Evolutionary conservation across 2,797 vertebrate species (phyloP).

Genomic region (Tamandua tetradactyla): DNA sequence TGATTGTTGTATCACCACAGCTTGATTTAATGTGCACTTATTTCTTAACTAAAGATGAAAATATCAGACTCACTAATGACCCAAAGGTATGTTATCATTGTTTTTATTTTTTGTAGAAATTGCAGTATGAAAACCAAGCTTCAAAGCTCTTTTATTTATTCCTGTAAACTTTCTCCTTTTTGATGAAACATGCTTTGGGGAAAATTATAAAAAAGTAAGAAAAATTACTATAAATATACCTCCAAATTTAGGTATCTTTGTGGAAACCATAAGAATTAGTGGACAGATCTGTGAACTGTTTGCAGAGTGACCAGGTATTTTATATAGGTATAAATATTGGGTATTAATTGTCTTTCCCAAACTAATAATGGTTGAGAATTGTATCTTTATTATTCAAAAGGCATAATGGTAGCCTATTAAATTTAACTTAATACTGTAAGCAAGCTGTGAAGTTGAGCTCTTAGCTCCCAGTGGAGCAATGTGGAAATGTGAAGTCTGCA

Average conservation of each 20-base stretch:
- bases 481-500: no score
- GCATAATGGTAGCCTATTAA: background rate
- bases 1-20: background rate
- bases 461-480: no score
- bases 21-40: slow-evolving; percentile 19
- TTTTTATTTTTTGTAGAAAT: background rate
- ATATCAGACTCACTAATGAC: background rate
- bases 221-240: background rate
- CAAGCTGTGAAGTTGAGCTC: no score
- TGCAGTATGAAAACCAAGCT: background rate
- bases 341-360: background rate
- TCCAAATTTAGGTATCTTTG: background rate
- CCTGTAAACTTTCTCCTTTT: background rate
- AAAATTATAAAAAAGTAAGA: background rate
- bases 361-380: background rate
- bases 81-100: background rate
- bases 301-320: background rate
- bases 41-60: background rate
- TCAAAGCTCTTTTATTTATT: slow-evolving; percentile 31
- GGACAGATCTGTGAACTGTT: background rate
- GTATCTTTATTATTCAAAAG: background rate
- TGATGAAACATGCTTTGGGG: background rate
- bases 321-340: background rate
- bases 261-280: background rate
- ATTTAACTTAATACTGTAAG: no score